These are phyloP conservation scores for Oscheius myriophilus DNA, from an alignment of 2,888 invertebrate genomes.

Conservation along the genomic window DNA sequence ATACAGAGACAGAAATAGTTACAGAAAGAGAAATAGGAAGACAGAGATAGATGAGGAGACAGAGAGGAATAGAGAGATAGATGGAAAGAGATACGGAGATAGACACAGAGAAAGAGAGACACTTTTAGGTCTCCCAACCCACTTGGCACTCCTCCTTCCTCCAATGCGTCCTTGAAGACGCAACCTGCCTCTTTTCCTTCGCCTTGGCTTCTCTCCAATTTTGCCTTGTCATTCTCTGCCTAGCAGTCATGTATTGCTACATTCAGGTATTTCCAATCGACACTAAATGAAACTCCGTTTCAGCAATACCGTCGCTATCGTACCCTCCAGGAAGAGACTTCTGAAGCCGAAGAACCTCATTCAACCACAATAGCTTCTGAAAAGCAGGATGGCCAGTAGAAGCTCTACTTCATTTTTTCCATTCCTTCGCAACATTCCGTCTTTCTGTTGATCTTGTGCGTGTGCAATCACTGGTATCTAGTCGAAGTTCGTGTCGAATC, in stretches of 20 bases:
- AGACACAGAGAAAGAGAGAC: neutral
- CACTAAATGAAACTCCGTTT: neutral
- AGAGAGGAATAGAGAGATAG: neutral
- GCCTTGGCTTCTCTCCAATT: slow-evolving; percentile 53
- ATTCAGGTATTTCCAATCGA: slow-evolving; percentile 35
- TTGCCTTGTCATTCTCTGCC: slow-evolving; percentile 49
- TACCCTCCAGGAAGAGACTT: neutral
- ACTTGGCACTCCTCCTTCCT: slow-evolving; percentile 12
- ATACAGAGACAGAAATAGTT: too few relatives aligned
- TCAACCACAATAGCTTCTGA: neutral
- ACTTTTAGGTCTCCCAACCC: neutral
- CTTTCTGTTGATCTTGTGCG: slow-evolving; percentile 6
- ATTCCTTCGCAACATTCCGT: slow-evolving; percentile 15
- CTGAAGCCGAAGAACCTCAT: neutral
- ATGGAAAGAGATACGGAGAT: neutral
- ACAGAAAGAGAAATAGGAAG: too few relatives aligned
- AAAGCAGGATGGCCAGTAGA: slow-evolving; percentile 4
- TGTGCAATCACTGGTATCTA: slow-evolving; percentile 24
- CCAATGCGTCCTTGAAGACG: slow-evolving; percentile 51
- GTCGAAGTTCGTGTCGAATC: neutral
- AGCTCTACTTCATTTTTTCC: slow-evolving; percentile 6
- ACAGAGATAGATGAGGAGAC: too few relatives aligned
- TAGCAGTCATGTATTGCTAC: slow-evolving; percentile 50
- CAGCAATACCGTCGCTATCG: slow-evolving; percentile 19
- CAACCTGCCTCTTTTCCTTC: slow-evolving; percentile 57